Conservation (phyloP, 2,797 vertebrate genomes). For the Melanotaenia boesemani region DNA sequence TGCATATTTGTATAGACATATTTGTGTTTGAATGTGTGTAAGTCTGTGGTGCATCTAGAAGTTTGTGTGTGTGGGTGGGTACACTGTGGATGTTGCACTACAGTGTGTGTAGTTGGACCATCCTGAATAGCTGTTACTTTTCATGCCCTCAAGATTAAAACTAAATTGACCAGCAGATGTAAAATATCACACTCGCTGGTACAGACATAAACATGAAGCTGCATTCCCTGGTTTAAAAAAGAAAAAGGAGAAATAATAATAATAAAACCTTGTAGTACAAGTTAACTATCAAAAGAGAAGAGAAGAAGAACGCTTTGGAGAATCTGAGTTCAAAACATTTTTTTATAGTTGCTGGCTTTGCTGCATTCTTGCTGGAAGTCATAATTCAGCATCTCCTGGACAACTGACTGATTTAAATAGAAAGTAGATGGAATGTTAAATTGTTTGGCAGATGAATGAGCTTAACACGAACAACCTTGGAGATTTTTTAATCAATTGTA, state of each 20-base stretch:
- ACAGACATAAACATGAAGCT: not conserved
- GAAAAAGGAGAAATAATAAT: not conserved
- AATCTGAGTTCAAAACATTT: not conserved
- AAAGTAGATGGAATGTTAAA: constrained; percentile 16
- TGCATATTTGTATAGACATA: constrained; percentile 28
- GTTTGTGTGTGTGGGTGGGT: constrained; percentile 24
- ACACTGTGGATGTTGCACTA: not conserved
- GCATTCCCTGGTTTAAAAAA: not conserved
- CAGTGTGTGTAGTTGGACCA: constrained; percentile 4
- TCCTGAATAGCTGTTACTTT: constrained; percentile 6
- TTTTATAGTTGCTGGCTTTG: not conserved
- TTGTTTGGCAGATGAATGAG: constrained; percentile 16
- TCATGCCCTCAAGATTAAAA: constrained; percentile 43
- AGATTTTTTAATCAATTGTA: constrained; percentile 16
- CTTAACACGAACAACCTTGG: constrained; percentile 25
- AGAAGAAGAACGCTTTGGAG: not conserved
- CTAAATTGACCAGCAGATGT: constrained; percentile 21
- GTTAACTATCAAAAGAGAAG: not conserved
- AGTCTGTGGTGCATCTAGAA: not conserved
- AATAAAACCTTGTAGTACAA: not conserved
- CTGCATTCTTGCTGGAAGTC: constrained; percentile 16
- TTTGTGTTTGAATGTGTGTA: constrained; percentile 7
- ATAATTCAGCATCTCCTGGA: constrained; percentile 7
- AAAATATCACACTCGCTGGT: constrained; percentile 8
- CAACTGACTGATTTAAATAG: constrained; percentile 24